These are phyloP conservation scores for Asteroscopus sphinx DNA, from an alignment of 2,888 invertebrate genomes.

Conservation along the genomic window DNA sequence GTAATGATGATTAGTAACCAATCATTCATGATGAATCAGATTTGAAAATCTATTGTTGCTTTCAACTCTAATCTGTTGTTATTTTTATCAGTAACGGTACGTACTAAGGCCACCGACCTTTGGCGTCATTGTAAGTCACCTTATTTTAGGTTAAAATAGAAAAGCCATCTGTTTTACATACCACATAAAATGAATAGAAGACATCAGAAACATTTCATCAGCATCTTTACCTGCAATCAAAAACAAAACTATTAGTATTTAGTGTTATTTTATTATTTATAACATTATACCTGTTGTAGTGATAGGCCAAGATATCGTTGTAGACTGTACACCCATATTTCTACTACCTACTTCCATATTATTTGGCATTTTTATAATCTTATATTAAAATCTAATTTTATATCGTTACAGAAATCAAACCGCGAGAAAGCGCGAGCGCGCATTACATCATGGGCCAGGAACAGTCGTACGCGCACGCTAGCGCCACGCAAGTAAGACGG, in stretches of 20 bases:
- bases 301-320: too few species aligned
- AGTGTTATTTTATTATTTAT: too few species aligned
- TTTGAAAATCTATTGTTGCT: constrained; percentile 2
- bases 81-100: constrained; percentile 63
- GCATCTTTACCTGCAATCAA: constrained; percentile 36
- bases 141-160: too few species aligned
- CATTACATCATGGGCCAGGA: constrained; percentile 84
- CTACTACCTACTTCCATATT: too few species aligned
- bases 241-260: constrained; percentile 12
- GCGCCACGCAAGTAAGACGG: constrained; percentile 73
- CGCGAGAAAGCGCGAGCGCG: constrained; percentile 70
- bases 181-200: neutral
- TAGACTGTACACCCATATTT: too few species aligned
- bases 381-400: constrained; percentile 35
- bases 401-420: constrained; percentile 76
- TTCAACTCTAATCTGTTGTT: constrained; percentile 10
- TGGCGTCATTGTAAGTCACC: constrained; percentile 37
- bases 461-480: constrained; percentile 83
- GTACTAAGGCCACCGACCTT: constrained; percentile 69
- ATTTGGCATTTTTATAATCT: neutral
- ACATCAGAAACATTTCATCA: neutral
- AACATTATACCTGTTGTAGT: too few species aligned
- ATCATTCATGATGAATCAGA: neutral
- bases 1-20: constrained; percentile 14
- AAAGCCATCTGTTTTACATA: constrained; percentile 18